Conservation (phyloP, 1,140 invertebrate species). For the Paracyclopina nana region DNA sequence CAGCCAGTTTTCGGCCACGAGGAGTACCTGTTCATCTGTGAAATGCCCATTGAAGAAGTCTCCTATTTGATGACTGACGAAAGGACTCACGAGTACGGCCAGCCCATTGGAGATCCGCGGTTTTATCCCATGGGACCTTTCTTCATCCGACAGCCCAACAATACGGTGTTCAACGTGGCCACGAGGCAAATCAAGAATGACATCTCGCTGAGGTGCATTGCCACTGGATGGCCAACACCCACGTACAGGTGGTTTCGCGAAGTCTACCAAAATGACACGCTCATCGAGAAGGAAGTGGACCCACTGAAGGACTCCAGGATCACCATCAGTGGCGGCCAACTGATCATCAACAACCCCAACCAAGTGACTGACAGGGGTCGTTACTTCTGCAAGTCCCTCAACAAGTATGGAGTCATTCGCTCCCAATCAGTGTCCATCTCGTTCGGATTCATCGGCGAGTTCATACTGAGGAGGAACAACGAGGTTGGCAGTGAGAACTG, state of each 20-base stretch:
- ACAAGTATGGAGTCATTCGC: conserved; percentile 66
- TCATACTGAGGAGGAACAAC: conserved; percentile 60
- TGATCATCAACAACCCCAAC: conserved; percentile 71
- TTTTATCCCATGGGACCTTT: conserved; percentile 64
- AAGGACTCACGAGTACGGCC: conserved; percentile 59
- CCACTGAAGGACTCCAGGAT: conserved; percentile 48
- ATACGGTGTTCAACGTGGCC: conserved; percentile 61
- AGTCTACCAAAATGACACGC: conserved; percentile 53
- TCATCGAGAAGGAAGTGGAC: conserved; percentile 48
- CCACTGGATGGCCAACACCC: conserved; percentile 68
- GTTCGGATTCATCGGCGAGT: conserved; percentile 78
- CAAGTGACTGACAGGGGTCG: conserved; percentile 51
- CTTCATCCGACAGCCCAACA: conserved; percentile 61
- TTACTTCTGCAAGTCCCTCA: conserved; percentile 76
- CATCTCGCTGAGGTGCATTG: conserved; percentile 45
- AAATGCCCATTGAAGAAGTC: conserved; percentile 38
- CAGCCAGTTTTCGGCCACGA: conserved; percentile 53
- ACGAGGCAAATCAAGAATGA: conserved; percentile 45
- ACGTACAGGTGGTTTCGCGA: conserved; percentile 80
- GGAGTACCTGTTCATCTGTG: conserved; percentile 62
- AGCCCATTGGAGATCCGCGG: conserved; percentile 46
- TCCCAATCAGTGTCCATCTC: conserved; percentile 66
- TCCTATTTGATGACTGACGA: conserved; percentile 45
- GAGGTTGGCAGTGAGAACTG: conserved; percentile 72
- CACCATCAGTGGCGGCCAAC: conserved; percentile 68